Conservation (phyloP, 2,888 invertebrate species). For the Escarpia spicata region DNA sequence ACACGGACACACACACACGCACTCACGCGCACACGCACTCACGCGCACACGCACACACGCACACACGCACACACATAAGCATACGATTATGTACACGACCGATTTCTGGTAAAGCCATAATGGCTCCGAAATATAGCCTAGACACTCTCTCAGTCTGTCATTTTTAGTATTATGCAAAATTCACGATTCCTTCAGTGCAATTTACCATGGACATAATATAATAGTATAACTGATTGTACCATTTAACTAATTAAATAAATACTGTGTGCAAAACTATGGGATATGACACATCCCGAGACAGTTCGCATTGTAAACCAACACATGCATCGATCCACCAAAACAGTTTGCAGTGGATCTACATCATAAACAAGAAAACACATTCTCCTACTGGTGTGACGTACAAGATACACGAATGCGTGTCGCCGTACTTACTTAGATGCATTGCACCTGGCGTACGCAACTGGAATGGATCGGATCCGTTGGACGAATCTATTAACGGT, state of each 20-base stretch:
- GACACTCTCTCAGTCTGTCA: not conserved
- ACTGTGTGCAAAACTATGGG: not conserved
- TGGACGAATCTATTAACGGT: slow-evolving; percentile 5
- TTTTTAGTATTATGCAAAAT: not conserved
- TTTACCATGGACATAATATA: not conserved
- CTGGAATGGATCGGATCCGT: not conserved
- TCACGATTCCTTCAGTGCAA: not conserved
- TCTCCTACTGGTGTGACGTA: not conserved
- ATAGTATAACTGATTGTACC: not conserved
- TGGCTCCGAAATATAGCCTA: not conserved
- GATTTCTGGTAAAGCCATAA: not conserved
- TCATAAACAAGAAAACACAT: not conserved
- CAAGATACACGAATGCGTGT: not conserved
- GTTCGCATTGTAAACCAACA: not conserved
- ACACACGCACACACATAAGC: not conserved
- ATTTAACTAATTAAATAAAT: not conserved
- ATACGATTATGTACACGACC: not conserved
- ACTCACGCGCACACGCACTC: not conserved
- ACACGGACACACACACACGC: not conserved
- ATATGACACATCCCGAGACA: not conserved
- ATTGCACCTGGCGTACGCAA: not conserved
- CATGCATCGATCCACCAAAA: not conserved
- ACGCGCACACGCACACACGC: not conserved
- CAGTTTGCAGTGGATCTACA: slow-evolving; percentile 5
- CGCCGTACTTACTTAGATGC: not conserved